Evolutionary conservation across 2,888 invertebrate genomes (phyloP), one percentile per base, ranked within the genome.

Genomic region (Chymomyza amoena): DNA sequence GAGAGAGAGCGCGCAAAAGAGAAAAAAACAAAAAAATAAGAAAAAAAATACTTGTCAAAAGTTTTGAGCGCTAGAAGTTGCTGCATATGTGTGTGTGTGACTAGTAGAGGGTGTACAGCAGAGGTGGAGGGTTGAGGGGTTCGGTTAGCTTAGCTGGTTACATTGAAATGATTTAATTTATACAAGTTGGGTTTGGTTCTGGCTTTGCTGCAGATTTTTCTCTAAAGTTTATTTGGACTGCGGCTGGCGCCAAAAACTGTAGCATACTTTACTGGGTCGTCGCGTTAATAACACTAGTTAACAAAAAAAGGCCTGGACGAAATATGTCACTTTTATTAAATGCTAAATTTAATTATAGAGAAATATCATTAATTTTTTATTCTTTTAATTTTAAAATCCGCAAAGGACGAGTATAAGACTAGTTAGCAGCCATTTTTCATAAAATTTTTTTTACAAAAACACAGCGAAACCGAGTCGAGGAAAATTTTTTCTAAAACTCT

Each of bases 111-210:
- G 2, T 9, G 5, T 32, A 7, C 1, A 28, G 32, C 5, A 25
- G 25, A 4, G 25, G 32, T 1, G 7, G 0, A 5, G 32, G 32
- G 32, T 32, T 32, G 32, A 0, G 1, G 32, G 32, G 32, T 32
- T 32, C 9, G 32, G 32, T 54, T 54, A n/a, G 51, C 6, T 51
- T n/a, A 51, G 16, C 51, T 51, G 20, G 39, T 45, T 25, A 57
- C 57, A 62, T 63, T 70, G 63, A 83, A 85, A 87, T 85, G 73
- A 87, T 83, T 83, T 87, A 77, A 87, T 82, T 84, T 75, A 66
- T 64, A 57, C 68, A 79, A 84, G 73, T 61, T 68, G 13, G 18
- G 6, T 57, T 57, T 45, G 39, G 39, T 45, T 45, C 6, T 45
- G 13, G 39, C 13, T 45, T 45, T 45, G 6, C 39, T 45, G 39